Evolutionary conservation across 2,113 vertebrate genomes (phyloP), one percentile per base, ranked within the genome.

Genomic region (Leptodactylus fuscus): DNA sequence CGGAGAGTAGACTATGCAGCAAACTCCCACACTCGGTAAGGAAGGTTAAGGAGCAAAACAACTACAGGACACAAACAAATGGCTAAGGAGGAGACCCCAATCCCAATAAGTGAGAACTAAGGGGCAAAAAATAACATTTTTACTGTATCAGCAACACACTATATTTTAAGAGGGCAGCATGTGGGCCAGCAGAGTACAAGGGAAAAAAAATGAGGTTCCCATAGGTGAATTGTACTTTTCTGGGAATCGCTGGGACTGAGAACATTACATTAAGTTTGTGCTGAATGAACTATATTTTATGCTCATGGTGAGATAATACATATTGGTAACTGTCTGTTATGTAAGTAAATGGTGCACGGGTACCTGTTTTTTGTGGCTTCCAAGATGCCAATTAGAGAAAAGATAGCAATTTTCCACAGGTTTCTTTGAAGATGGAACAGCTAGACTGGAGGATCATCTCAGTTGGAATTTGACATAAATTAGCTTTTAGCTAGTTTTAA

Each of bases 401-500:
- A 58, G 3, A 77, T 36, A 58, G 34, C 34, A 79, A 60, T 79
- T 60, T 79, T 60, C 53, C 51, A 27, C 51, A 60, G 34, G 22
- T 41, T 41, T 58, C 51, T 79, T 58, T 79, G 76, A 60, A 79
- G 76, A 79, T 79, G 51, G 76, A 79, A 41, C 51, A 60, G 76
- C 41, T 60, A 60, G 76, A 24, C 75, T 36, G 48, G 22, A 24
- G 34, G 51, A 79, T 36, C 62, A 77, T 76, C 41, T 76, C 55
- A 48, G 71, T 15, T 77, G 73, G 82, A 84, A 76, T 76, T 34
- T 38, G 51, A 77, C 36, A 84, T 77, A 77, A 84, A 84, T 76
- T 62, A 65, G 71, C 82, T 84, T 84, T 77, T 76, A 84, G 55
- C 38, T 34, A 76, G 38, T 60, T 76, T 48, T 76, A 65, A 75